Conservation (phyloP, 2,113 vertebrate genomes). For the Chrysochloris asiatica region DNA sequence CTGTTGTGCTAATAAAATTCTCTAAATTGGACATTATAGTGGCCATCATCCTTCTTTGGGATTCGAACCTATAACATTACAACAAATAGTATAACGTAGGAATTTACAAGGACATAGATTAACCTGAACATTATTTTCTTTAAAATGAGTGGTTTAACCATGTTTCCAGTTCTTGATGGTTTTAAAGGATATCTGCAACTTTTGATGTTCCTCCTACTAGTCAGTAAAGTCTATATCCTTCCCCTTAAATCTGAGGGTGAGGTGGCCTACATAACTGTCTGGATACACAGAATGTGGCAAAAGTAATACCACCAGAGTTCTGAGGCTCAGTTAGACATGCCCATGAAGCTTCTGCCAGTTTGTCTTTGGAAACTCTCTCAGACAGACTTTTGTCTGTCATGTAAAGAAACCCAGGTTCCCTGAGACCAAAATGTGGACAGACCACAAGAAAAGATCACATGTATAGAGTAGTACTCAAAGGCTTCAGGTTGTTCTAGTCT, state of each 20-base stretch:
- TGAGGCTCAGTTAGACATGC: not conserved
- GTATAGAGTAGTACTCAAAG: not conserved
- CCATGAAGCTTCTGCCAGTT: not conserved
- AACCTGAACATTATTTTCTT: not conserved
- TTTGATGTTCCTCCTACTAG: not conserved
- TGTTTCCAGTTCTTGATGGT: not conserved
- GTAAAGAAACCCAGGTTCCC: not conserved
- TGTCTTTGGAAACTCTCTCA: not conserved
- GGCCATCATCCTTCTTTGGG: no score
- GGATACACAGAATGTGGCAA: not conserved
- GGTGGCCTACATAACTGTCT: not conserved
- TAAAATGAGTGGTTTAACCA: not conserved
- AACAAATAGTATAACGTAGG: no score
- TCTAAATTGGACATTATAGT: no score
- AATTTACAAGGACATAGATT: not conserved
- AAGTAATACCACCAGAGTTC: not conserved
- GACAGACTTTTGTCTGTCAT: not conserved
- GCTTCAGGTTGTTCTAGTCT: not conserved
- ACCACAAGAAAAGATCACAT: not conserved
- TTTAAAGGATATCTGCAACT: not conserved
- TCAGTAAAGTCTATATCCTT: not conserved
- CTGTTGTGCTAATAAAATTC: no score
- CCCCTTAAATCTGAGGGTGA: not conserved
- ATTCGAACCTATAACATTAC: no score
- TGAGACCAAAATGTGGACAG: not conserved